These are phyloP conservation scores for Myotis myotis DNA, from an alignment of 2,797 vertebrate genomes.

Conservation along the genomic window DNA sequence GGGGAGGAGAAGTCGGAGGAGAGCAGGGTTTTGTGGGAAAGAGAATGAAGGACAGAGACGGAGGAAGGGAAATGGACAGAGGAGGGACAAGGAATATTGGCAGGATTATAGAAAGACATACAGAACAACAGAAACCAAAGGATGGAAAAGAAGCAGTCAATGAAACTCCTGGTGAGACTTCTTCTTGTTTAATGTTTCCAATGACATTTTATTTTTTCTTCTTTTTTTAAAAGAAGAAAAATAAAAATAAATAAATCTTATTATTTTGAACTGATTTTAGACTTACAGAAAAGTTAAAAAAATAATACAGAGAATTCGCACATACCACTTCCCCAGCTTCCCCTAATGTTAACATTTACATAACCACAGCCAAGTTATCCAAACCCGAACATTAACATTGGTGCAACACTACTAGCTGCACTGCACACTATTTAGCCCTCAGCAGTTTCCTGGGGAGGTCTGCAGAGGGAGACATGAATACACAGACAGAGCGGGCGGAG, in stretches of 20 bases:
- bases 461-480: background rate
- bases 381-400: background rate
- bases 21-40: background rate
- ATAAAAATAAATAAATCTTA: background rate
- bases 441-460: background rate
- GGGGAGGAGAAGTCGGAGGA: background rate
- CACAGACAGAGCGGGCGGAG: background rate
- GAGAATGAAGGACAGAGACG: background rate
- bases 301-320: background rate
- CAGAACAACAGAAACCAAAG: background rate
- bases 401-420: background rate
- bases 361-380: background rate
- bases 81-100: background rate
- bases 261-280: conserved; percentile 49
- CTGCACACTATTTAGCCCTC: background rate
- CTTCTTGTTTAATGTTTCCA: background rate
- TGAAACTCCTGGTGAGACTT: background rate
- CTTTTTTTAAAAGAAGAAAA: too few relatives aligned
- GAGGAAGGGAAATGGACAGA: background rate
- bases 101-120: background rate
- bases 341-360: background rate
- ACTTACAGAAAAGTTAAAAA: background rate
- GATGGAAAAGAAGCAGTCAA: background rate
- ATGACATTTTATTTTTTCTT: too few relatives aligned
- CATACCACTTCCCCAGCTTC: background rate